phyloP scores from a whole-genome alignment of 2,797 vertebrate genomes.

The Microhierax caerulescens region DNA sequence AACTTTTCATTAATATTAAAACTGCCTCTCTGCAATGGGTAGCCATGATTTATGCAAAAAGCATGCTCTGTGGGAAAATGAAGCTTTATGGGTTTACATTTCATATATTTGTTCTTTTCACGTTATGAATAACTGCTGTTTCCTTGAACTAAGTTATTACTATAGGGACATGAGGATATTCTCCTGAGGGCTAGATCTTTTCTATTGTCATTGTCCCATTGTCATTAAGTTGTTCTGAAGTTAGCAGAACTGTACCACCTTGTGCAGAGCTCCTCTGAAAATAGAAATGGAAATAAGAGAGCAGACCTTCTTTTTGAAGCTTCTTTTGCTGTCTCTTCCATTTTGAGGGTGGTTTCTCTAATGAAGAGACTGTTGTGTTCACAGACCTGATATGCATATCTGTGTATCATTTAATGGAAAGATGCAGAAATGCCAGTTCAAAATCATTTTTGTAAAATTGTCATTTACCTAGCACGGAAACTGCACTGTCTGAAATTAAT shows the following conservation, averaged over 20 bases:
- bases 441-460: neutral
- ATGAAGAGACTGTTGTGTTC: neutral
- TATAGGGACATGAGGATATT: neutral
- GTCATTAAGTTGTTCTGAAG: neutral
- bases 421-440: neutral
- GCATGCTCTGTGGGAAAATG: slow-evolving; percentile 53
- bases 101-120: slow-evolving; percentile 34
- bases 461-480: neutral
- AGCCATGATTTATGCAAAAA: slow-evolving; percentile 49
- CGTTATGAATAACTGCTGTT: slow-evolving; percentile 18
- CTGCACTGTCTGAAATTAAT: neutral
- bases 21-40: neutral
- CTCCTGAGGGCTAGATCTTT: neutral
- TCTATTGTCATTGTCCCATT: neutral
- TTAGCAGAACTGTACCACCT: neutral
- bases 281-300: neutral
- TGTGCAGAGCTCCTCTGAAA: neutral
- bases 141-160: neutral
- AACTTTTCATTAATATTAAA: slow-evolving; percentile 57
- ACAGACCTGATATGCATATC: neutral
- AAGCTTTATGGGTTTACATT: slow-evolving; percentile 33
- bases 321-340: neutral
- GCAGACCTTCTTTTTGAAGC: neutral
- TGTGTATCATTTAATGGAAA: neutral
- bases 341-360: neutral